phyloP scores from a whole-genome alignment of 2,113 vertebrate genomes.

The Stercorarius parasiticus region DNA sequence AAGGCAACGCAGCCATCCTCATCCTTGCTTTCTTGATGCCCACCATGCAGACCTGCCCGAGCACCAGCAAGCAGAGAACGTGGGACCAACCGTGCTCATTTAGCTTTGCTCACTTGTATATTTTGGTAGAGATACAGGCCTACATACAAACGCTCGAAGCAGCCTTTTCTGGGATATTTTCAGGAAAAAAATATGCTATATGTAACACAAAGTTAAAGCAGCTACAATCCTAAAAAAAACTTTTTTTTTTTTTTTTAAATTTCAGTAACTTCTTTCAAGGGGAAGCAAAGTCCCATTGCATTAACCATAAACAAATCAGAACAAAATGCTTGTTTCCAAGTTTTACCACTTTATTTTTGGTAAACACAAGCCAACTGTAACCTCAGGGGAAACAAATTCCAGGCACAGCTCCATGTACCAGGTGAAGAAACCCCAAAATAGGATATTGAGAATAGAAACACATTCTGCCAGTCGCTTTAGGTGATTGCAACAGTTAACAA shows the following conservation, averaged over 20 bases:
- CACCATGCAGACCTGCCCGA: not conserved
- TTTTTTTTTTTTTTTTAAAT: not conserved
- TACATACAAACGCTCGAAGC: not conserved
- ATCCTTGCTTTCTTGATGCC: not conserved
- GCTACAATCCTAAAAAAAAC: not conserved
- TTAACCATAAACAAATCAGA: not conserved
- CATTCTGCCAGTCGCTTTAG: not conserved
- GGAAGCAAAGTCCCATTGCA: not conserved
- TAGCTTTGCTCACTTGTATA: not conserved
- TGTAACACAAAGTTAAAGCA: not conserved
- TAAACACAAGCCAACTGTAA: slow-evolving; percentile 11
- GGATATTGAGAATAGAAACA: not conserved
- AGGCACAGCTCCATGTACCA: not conserved
- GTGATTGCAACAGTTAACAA: not conserved
- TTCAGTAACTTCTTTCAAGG: not conserved
- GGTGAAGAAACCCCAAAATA: slow-evolving; percentile 38
- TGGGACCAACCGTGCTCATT: not conserved
- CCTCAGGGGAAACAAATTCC: slow-evolving; percentile 2
- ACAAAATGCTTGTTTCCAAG: not conserved
- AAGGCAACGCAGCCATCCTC: fast-evolving
- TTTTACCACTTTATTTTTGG: not conserved
- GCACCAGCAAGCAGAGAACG: fast-evolving
- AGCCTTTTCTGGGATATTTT: not conserved
- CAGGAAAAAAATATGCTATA: not conserved
- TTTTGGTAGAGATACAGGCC: not conserved